A percentile compares a stretch with the other conserved stretches of the same genome.
phyloP scores from a whole-genome alignment of 2,888 invertebrate species.

The Didymodactylos carnosus region DNA sequence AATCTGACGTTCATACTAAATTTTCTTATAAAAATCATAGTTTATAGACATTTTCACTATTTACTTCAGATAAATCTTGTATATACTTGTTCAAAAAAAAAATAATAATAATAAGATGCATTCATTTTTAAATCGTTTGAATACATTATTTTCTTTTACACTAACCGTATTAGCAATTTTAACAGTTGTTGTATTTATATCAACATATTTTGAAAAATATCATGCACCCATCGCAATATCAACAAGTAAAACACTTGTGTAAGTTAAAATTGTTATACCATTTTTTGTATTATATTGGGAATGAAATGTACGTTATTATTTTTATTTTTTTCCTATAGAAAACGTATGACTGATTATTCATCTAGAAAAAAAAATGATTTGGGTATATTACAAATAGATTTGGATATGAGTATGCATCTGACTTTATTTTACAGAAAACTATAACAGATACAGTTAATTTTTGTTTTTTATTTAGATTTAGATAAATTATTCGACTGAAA shows the following conservation, averaged over 20 bases:
- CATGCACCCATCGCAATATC: slow-evolving; percentile 61
- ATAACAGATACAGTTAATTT: neutral
- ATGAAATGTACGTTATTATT: neutral
- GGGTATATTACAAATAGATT: slow-evolving; percentile 77
- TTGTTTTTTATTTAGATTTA: slow-evolving; percentile 47
- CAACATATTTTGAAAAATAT: slow-evolving; percentile 78
- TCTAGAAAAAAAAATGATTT: slow-evolving; percentile 83
- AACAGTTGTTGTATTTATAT: slow-evolving; percentile 81
- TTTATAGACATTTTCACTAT: no score
- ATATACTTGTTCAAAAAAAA: no score
- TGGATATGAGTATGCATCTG: slow-evolving; percentile 41
- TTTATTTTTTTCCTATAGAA: slow-evolving; percentile 44
- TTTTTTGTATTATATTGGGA: slow-evolving; percentile 15
- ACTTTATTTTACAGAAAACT: no score
- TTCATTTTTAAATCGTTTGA: slow-evolving; percentile 59
- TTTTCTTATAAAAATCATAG: no score
- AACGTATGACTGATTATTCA: slow-evolving; percentile 85
- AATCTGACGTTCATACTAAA: no score
- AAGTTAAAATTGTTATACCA: slow-evolving; percentile 38
- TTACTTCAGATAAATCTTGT: no score
- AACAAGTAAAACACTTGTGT: slow-evolving; percentile 80
- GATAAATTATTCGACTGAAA: slow-evolving; percentile 93
- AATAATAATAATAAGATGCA: slow-evolving; percentile 36
- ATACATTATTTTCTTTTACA: slow-evolving; percentile 84
- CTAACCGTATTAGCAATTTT: slow-evolving; percentile 77